Base-by-base conservation (phyloP, 2,888 invertebrate species). In the Ochropleura plecta region DNA sequence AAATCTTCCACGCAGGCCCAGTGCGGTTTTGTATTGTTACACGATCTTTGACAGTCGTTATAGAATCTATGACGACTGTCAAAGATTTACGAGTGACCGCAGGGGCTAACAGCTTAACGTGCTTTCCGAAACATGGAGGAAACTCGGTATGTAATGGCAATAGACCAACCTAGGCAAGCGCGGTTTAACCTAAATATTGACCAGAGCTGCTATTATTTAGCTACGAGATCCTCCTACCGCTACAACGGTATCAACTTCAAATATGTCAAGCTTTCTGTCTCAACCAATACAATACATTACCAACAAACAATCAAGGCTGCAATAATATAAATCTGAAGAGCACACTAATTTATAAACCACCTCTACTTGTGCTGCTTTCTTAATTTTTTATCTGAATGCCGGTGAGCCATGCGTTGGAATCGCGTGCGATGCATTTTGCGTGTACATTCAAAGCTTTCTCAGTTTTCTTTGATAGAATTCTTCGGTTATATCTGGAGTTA, bases 311-410 rank as follows among this genome's bases (percentile, higher is more conserved):
- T 63, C 65, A 76, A 70, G 46, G 51, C 10, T 42, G 53, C 30
- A 85, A 76, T 81, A 78, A 73, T 70, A 73, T 63, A 66, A 72
- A 70, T 81, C 64, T 73, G 77, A 53, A 64, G 73, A 76, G 75
- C 69, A 75, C 73, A 76, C 79, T 76, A 78, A 79, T 88, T 85
- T 86, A 88, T 88, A 86, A 87, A 75, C 81, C 82, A 81, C 81
- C 79, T 73, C 82, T 78, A 70, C 78, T 68, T 55, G 67, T 76
- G 30, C 69, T 82, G 86, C 90, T 90, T 89, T 89, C 90, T 75
- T 86, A 67, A 82, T 86, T 89, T 90, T 90, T 90, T 86, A 83
- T 84, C 75, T 65, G 80, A 78, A 88, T 90, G 67, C 89, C 88
- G 63, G 62, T 59, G 79, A 81, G 81, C 73, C 70, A 77, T 82